Evolutionary conservation across 2,888 invertebrate genomes (phyloP).

Genomic region (Morpho helenor): DNA sequence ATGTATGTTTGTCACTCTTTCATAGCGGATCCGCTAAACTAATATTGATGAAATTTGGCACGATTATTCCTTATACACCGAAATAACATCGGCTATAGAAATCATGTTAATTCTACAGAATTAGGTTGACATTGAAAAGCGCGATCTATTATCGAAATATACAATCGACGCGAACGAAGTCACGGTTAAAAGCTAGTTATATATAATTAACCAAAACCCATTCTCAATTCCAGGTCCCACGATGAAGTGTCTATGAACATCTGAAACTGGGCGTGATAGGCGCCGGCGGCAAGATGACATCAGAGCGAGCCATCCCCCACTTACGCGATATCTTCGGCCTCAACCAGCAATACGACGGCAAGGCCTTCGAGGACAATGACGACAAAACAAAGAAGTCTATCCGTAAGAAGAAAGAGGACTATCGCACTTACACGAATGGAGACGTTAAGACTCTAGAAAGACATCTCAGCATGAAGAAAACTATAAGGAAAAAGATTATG

Average conservation of each 20-base stretch:
- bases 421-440: constrained; percentile 81
- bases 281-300: constrained; percentile 76
- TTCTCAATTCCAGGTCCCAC: constrained; percentile 61
- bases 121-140: too few relatives aligned
- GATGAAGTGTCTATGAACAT: constrained; percentile 65
- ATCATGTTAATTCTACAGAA: too few relatives aligned
- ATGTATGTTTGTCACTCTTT: too few relatives aligned
- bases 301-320: constrained; percentile 87
- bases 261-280: constrained; percentile 38
- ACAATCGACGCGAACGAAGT: too few relatives aligned
- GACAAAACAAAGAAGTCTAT: constrained; percentile 76
- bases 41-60: too few relatives aligned
- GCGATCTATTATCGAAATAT: too few relatives aligned
- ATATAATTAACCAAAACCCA: constrained; percentile 10
- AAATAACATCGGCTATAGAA: too few relatives aligned
- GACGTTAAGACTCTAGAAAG: constrained; percentile 87
- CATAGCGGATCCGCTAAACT: too few relatives aligned
- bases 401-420: constrained; percentile 84
- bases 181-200: too few relatives aligned
- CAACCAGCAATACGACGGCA: constrained; percentile 75
- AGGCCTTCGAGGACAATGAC: constrained; percentile 67
- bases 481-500: constrained; percentile 91
- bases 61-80: too few relatives aligned
- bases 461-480: constrained; percentile 92
- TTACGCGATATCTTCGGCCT: constrained; percentile 86